A percentile compares a stretch with the other conserved stretches of the same genome.
Evolutionary conservation across 2,888 invertebrate species (phyloP).

Genomic region (Sesia apiformis): DNA sequence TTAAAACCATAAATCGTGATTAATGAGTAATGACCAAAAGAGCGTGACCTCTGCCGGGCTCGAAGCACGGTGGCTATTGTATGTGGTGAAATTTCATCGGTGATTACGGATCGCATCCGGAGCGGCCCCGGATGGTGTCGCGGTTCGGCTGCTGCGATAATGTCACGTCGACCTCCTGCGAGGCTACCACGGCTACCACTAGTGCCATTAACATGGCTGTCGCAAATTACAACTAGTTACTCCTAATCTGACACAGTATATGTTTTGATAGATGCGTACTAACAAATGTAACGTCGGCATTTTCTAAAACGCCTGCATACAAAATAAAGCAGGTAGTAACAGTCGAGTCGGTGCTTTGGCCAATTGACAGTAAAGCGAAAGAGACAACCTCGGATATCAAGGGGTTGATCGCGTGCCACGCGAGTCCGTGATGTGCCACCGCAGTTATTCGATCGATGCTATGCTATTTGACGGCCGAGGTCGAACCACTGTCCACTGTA

Average conservation of each 20-base stretch:
- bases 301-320: no score
- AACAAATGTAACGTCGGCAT: no score
- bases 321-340: no score
- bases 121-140: conserved; percentile 59
- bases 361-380: conserved; percentile 8
- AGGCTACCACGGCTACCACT: not conserved
- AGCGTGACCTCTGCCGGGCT: conserved; percentile 51
- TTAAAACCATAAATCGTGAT: conserved; percentile 45
- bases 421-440: conserved; percentile 41
- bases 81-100: conserved; percentile 67
- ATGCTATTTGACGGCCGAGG: conserved; percentile 69
- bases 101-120: conserved; percentile 67
- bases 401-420: conserved; percentile 37
- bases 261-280: no score
- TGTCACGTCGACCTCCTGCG: conserved; percentile 32
- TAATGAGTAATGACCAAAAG: conserved; percentile 48
- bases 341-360: not conserved
- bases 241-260: not conserved
- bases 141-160: conserved; percentile 53
- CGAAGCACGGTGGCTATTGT: conserved; percentile 42
- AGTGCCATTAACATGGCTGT: not conserved
- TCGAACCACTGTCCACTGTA: conserved; percentile 63
- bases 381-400: conserved; percentile 6
- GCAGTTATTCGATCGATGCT: conserved; percentile 53
- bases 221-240: not conserved